phyloP scores from a whole-genome alignment of 2,888 invertebrate species.

The Tipula lateralis region DNA sequence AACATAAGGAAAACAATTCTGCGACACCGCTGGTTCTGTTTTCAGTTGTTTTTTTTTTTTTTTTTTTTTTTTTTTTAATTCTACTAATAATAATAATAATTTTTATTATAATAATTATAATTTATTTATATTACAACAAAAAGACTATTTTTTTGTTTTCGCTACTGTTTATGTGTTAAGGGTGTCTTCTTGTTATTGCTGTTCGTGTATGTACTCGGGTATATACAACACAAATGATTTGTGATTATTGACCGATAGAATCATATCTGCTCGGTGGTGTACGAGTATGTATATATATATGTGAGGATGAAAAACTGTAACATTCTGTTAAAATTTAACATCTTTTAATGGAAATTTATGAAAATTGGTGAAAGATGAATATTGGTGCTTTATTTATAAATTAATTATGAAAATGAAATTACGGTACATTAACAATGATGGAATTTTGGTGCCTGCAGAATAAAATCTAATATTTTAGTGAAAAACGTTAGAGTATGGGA shows the following conservation, averaged over 20 bases:
- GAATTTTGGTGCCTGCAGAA: neutral
- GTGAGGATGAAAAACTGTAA: neutral
- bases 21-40: conserved; percentile 11
- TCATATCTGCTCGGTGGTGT: conserved; percentile 5
- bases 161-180: neutral
- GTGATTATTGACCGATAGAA: conserved; percentile 29
- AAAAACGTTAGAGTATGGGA: neutral
- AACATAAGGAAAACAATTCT: neutral
- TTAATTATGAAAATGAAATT: conserved; percentile 24
- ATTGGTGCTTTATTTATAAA: conserved; percentile 24
- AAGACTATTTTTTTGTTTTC: neutral
- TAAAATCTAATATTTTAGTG: neutral
- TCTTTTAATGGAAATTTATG: conserved; percentile 19
- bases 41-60: neutral
- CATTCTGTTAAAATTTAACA: conserved; percentile 19
- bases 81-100: conserved; percentile 12
- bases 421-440: conserved; percentile 19
- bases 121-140: conserved; percentile 19
- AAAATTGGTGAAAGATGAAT: conserved; percentile 19
- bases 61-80: neutral
- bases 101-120: conserved; percentile 24
- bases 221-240: neutral
- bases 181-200: neutral
- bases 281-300: neutral
- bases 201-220: neutral